phyloP scores from a whole-genome alignment of 92 coral and sea anemone genomes.

The Metridium senile region DNA sequence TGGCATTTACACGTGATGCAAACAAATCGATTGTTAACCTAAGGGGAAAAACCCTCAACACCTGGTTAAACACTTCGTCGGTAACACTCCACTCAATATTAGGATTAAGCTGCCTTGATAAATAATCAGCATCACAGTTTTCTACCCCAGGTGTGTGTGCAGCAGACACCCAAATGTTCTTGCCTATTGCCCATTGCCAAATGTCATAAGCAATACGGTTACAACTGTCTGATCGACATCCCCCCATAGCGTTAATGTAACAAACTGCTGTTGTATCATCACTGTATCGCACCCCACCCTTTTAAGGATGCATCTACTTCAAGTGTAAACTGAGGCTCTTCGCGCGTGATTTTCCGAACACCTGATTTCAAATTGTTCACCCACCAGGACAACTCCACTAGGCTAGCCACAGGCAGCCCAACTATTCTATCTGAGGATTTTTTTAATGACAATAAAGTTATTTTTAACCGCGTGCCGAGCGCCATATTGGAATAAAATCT shows the following conservation, averaged over 20 bases:
- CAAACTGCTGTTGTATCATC: conserved; percentile 47
- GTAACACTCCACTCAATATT: conserved; percentile 32
- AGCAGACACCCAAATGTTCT: conserved; percentile 51
- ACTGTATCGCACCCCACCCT: conserved; percentile 60
- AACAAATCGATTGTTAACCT: conserved; percentile 48
- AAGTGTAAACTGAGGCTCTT: conserved; percentile 12
- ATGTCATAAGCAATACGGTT: conserved; percentile 24
- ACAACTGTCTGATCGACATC: conserved; percentile 34
- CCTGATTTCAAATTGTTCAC: conserved; percentile 26
- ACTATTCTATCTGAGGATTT: too few species aligned
- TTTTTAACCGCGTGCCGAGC: too few species aligned
- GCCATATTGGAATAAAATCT: too few species aligned
- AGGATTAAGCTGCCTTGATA: conserved; percentile 30
- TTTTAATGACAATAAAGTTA: too few species aligned
- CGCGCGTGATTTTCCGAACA: conserved; percentile 25
- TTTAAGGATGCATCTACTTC: conserved; percentile 51
- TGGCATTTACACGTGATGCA: conserved; percentile 58
- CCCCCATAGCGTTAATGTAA: conserved; percentile 53
- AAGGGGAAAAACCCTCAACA: background rate
- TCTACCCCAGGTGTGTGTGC: conserved; percentile 47
- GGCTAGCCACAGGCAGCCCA: too few species aligned
- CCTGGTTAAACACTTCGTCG: conserved; percentile 1
- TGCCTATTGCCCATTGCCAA: conserved; percentile 46
- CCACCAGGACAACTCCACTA: conserved; percentile 49
- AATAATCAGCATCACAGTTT: conserved; percentile 39